A percentile compares a stretch with the other conserved stretches of the same genome.
These are phyloP conservation scores for Nesidiocoris tenuis DNA, from an alignment of 2,888 invertebrate species.

Conservation along the genomic window DNA sequence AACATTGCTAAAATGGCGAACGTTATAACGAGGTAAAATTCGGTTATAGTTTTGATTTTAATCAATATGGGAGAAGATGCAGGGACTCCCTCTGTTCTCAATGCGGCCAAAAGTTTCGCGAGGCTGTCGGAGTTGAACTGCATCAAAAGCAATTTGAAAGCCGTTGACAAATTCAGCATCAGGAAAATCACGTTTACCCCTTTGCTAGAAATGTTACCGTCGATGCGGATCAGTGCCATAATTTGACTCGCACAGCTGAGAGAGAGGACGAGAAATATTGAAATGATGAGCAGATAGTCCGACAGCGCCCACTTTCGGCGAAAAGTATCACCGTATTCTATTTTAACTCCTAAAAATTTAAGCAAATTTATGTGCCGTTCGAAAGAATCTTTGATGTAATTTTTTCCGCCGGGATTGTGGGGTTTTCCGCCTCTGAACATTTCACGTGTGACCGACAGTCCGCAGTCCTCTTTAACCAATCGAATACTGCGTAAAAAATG, in stretches of 20 bases:
- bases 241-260: slow-evolving; percentile 21
- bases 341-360: background rate
- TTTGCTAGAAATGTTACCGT: background rate
- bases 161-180: slow-evolving; percentile 20
- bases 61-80: slow-evolving; percentile 2
- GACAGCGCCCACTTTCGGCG: background rate
- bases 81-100: slow-evolving; percentile 16
- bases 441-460: no score
- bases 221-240: slow-evolving; percentile 8
- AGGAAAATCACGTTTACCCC: slow-evolving; percentile 29
- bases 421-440: no score
- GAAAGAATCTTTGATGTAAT: background rate
- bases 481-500: no score
- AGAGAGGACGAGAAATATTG: background rate
- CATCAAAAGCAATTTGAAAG: slow-evolving; percentile 20
- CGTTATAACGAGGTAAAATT: slow-evolving; percentile 10
- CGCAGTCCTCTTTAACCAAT: no score
- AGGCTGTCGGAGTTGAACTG: slow-evolving; percentile 16
- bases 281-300: background rate
- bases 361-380: background rate
- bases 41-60: slow-evolving; percentile 1
- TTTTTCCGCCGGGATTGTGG: no score
- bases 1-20: background rate
- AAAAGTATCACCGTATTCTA: background rate
- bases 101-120: slow-evolving; percentile 19